phyloP scores from a whole-genome alignment of 1,140 invertebrate genomes.

The Monochamus saltuarius region DNA sequence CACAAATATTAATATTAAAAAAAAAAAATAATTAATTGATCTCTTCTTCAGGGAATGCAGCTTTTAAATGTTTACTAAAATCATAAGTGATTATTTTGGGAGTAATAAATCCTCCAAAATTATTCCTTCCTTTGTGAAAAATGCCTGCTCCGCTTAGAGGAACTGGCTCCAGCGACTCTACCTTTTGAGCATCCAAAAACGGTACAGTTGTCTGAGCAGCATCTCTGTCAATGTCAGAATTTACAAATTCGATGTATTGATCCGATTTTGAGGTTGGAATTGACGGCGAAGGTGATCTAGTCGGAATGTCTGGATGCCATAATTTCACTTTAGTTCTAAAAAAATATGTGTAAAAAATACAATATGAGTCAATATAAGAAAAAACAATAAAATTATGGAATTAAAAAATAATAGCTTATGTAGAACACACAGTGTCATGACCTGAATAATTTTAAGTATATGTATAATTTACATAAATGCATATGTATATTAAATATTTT shows the following conservation, averaged over 20 bases:
- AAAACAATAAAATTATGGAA: not conserved
- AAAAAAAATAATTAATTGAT: constrained; percentile 15
- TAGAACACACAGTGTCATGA: too few species aligned
- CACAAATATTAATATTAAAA: not conserved
- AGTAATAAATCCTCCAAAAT: constrained; percentile 77
- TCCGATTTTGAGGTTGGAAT: constrained; percentile 68
- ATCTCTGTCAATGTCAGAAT: constrained; percentile 75
- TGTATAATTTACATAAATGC: too few species aligned
- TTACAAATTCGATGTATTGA: constrained; percentile 75
- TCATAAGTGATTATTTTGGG: constrained; percentile 77
- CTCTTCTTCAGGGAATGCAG: constrained; percentile 30
- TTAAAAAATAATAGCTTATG: too few species aligned
- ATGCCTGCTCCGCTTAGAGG: constrained; percentile 73
- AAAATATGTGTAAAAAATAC: constrained; percentile 11
- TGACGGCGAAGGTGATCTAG: constrained; percentile 54
- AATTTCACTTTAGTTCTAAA: constrained; percentile 57
- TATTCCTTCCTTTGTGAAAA: constrained; percentile 70
- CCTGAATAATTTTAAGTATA: too few species aligned
- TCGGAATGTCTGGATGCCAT: constrained; percentile 69
- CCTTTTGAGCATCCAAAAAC: constrained; percentile 77
- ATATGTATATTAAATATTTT: too few species aligned
- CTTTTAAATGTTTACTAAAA: constrained; percentile 50
- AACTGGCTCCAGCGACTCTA: constrained; percentile 62
- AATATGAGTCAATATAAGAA: too few species aligned
- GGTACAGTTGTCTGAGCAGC: constrained; percentile 83